Conservation (phyloP, 2,797 vertebrate genomes). For the Onychomys arenicola region DNA sequence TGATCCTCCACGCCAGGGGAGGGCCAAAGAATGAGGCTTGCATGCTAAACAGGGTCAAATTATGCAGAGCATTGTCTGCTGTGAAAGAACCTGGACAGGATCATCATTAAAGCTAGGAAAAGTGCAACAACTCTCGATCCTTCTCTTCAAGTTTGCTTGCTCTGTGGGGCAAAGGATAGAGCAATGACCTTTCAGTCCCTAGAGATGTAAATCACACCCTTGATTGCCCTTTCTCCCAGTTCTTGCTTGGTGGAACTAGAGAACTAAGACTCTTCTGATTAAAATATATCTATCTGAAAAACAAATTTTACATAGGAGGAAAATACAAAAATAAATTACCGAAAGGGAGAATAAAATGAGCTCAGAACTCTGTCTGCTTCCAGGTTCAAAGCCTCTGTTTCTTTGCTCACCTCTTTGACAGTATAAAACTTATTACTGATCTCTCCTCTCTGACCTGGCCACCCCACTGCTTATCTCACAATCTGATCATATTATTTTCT, state of each 20-base stretch:
- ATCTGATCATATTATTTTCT: not conserved
- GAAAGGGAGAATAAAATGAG: not conserved
- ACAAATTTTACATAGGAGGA: not conserved
- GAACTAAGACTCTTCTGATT: slow-evolving; percentile 21
- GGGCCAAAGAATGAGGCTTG: not conserved
- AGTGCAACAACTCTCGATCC: not conserved
- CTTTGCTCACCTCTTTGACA: not conserved
- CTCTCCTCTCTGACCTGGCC: rapidly evolving
- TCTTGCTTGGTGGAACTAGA: not conserved
- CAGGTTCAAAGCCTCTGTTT: not conserved
- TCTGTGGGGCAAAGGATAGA: not conserved
- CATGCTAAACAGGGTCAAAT: not conserved
- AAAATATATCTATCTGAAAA: not conserved
- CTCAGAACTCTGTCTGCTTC: not conserved
- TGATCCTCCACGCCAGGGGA: not conserved
- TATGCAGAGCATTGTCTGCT: not conserved
- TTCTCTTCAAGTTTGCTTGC: not conserved
- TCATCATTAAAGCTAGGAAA: not conserved
- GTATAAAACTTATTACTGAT: not conserved
- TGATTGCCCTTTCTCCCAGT: not conserved
- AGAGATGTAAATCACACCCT: not conserved
- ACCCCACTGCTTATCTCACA: not conserved
- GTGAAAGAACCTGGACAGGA: not conserved
- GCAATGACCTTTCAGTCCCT: not conserved
- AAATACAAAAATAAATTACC: not conserved